Evolutionary conservation across 2,797 vertebrate genomes (phyloP), one percentile per base, ranked within the genome.

Genomic region (Perodicticus potto): DNA sequence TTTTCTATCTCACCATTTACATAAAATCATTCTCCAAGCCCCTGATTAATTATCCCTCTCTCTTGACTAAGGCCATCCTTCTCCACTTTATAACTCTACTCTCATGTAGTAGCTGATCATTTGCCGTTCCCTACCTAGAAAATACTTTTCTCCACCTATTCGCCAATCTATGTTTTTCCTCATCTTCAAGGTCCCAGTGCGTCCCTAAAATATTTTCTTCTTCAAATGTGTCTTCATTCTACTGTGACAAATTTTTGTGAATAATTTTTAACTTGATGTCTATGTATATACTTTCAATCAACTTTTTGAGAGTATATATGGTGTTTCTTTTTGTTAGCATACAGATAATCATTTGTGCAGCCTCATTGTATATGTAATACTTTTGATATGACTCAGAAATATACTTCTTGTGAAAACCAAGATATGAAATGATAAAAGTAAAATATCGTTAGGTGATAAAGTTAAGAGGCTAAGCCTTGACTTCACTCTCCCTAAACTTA

Each of bases 331-430:
- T 72, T 91, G 5, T 45, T 76, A 72, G 37, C 53, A 72, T 80
- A 43, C 37, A 32, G 34, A 40, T 63, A 88, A 43, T 20, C 23
- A 1, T 72, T 80, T 91, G 2, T 55, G 19, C 6, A 61, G 61
- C 61, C 4, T 32, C 74, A 25, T 83, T 40, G 14, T 81, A 70
- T 63, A 70, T 70, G 65, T 73, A 55, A 8, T 65, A 55, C 70
- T 92, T 96, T 94, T 89, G 20, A 45, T 17, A 45, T 43, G 40
- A 80, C 29, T 84, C 49, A 81, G 59, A 97, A 94, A 83, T 77
- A 25, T 23, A n/a, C 55, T 82, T 22, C 29, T 14, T 37, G 3
- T 90, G 67, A 49, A 91, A 95, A 87, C 16, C 57, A 69, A 80
- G 69, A 9, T 80, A n/a, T 89, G 17, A 80, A 95, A 55, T 53